Conservation (phyloP, 2,888 invertebrate species). For the Campopleginae sp. region DNA sequence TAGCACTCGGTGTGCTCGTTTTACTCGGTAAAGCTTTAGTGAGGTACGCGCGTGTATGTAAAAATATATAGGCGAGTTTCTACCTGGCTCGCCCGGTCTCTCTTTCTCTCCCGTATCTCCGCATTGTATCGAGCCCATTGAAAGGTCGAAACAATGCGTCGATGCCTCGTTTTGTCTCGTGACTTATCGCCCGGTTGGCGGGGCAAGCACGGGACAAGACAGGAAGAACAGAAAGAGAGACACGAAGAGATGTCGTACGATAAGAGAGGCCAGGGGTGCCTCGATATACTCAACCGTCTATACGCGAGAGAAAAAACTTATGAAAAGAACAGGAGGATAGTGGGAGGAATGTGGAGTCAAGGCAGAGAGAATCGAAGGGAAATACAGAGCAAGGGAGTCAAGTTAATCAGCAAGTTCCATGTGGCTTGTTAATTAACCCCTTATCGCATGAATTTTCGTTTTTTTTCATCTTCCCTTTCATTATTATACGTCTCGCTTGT, state of each 20-base stretch:
- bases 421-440: conserved; percentile 65
- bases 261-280: conserved; percentile 38
- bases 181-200: conserved; percentile 77
- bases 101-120: conserved; percentile 28
- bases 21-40: conserved; percentile 41
- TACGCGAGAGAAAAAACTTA: conserved; percentile 37
- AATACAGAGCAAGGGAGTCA: conserved; percentile 14
- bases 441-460: conserved; percentile 39
- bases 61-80: not conserved
- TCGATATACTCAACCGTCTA: conserved; percentile 11
- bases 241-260: conserved; percentile 51
- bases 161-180: conserved; percentile 80
- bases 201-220: conserved; percentile 69
- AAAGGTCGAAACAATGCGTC: conserved; percentile 79
- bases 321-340: not conserved
- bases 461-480: conserved; percentile 27
- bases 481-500: conserved; percentile 6
- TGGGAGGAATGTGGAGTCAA: conserved; percentile 10
- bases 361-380: conserved; percentile 46
- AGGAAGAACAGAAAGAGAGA: conserved; percentile 69
- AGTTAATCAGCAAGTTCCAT: conserved; percentile 58
- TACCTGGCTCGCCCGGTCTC: not conserved
- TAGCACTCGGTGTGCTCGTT: conserved; percentile 9
- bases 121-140: conserved; percentile 80
- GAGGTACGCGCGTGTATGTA: not conserved